These are phyloP conservation scores for Octomys mimax DNA, from an alignment of 2,797 vertebrate species.

Conservation along the genomic window DNA sequence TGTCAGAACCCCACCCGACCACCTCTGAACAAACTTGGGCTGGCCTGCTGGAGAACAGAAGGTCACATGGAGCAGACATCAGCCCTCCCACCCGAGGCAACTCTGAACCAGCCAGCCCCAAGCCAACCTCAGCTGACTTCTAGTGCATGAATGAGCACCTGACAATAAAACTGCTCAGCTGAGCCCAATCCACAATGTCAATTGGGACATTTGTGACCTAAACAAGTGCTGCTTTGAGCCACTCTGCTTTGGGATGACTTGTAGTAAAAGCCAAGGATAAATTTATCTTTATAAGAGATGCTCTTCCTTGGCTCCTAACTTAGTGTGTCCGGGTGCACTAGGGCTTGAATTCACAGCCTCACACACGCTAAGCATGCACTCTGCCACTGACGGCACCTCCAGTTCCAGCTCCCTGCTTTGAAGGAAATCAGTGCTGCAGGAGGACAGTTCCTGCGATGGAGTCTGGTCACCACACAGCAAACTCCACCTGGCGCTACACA, in stretches of 20 bases:
- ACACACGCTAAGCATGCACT: neutral
- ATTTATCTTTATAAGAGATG: slow-evolving; percentile 55
- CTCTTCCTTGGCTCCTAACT: neutral
- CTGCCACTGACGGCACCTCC: neutral
- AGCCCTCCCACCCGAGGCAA: neutral
- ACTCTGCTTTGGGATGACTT: neutral
- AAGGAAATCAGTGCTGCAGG: slow-evolving; percentile 32
- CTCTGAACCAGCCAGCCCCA: neutral
- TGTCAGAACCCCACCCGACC: neutral
- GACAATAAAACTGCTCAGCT: neutral
- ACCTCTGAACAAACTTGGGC: neutral
- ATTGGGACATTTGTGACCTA: neutral
- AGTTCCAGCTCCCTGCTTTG: slow-evolving; percentile 21
- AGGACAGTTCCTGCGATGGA: slow-evolving; percentile 42
- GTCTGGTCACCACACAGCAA: neutral
- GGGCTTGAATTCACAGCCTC: neutral
- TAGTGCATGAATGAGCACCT: neutral
- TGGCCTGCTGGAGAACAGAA: neutral
- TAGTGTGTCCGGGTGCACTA: neutral
- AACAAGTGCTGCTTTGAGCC: neutral
- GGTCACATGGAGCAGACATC: neutral
- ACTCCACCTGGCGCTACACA: neutral
- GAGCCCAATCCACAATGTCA: neutral
- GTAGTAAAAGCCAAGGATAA: neutral
- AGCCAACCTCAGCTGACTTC: neutral